A percentile compares a stretch with the other conserved stretches of the same genome.
Evolutionary conservation across 1,140 invertebrate genomes (phyloP).

Genomic region (Parasteatoda tepidariorum): DNA sequence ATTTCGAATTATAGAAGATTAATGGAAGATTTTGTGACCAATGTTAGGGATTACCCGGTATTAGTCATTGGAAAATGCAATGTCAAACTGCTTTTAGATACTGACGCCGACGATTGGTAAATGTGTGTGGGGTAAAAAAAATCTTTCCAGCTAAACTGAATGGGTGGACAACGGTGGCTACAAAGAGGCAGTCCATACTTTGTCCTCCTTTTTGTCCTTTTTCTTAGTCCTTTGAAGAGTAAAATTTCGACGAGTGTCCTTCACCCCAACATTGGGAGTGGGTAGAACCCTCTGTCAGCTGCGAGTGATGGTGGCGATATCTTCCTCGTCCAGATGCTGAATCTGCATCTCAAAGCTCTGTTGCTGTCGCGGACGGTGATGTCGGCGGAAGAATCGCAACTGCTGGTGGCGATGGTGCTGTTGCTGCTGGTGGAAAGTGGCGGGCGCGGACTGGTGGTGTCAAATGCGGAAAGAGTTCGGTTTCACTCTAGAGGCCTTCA

Average conservation of each 20-base stretch:
- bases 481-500: conserved; percentile 58
- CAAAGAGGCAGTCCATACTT: conserved; percentile 9
- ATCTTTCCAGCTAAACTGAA: neutral
- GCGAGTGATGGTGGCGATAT: conserved; percentile 55
- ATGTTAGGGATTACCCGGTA: neutral
- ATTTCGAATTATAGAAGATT: neutral
- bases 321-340: conserved; percentile 54
- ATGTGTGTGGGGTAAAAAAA: neutral
- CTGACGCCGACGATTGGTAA: neutral
- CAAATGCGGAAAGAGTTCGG: conserved; percentile 62
- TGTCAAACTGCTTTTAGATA: no score
- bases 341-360: conserved; percentile 61
- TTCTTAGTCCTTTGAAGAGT: neutral
- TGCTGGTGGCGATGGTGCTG: neutral
- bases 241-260: neutral
- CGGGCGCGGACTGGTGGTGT: conserved; percentile 53
- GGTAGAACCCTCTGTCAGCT: conserved; percentile 38
- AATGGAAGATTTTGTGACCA: neutral
- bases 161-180: neutral
- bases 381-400: neutral
- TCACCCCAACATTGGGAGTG: neutral
- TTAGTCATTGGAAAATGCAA: neutral
- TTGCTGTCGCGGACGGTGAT: conserved; percentile 18
- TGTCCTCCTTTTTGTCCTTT: neutral
- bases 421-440: neutral